phyloP scores from a whole-genome alignment of 2,113 vertebrate genomes.

The Oryzias celebensis region DNA sequence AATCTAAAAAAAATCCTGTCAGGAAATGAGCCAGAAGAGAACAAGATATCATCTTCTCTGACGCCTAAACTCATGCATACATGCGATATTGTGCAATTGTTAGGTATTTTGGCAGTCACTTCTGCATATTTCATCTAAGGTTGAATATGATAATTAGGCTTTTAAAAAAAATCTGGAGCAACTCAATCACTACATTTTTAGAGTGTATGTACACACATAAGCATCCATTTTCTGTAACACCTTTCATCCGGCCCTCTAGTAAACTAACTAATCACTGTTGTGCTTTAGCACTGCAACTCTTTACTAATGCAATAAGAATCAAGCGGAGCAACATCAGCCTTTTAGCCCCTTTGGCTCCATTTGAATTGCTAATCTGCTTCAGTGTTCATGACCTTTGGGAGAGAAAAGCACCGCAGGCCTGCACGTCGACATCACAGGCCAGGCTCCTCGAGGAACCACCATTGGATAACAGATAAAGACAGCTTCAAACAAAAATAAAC shows the following conservation, averaged over 20 bases:
- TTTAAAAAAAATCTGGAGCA: too few species aligned
- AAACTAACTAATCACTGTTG: slow-evolving; percentile 43
- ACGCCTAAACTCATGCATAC: slow-evolving; percentile 13
- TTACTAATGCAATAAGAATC: slow-evolving; percentile 72
- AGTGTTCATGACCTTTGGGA: slow-evolving; percentile 74
- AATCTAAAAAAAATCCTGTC: background rate
- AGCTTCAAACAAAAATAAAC: slow-evolving; percentile 46
- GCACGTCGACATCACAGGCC: slow-evolving; percentile 59
- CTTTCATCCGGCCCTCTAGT: slow-evolving; percentile 14
- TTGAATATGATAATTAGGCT: too few species aligned
- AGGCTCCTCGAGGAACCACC: slow-evolving; percentile 55
- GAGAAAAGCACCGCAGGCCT: slow-evolving; percentile 62
- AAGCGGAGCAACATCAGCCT: slow-evolving; percentile 61
- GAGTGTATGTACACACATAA: slow-evolving; percentile 9
- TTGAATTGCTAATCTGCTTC: slow-evolving; percentile 75
- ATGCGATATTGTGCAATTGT: too few species aligned
- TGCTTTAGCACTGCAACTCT: slow-evolving; percentile 53
- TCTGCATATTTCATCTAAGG: too few species aligned
- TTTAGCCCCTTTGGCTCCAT: slow-evolving; percentile 72
- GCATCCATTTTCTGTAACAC: slow-evolving; percentile 19
- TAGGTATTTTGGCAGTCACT: too few species aligned
- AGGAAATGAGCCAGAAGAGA: slow-evolving; percentile 10
- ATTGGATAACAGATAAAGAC: slow-evolving; percentile 51
- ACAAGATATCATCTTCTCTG: background rate
- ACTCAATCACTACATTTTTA: too few species aligned